Evolutionary conservation across 2,113 vertebrate species (phyloP).

Genomic region (Rhombomys opimus): DNA sequence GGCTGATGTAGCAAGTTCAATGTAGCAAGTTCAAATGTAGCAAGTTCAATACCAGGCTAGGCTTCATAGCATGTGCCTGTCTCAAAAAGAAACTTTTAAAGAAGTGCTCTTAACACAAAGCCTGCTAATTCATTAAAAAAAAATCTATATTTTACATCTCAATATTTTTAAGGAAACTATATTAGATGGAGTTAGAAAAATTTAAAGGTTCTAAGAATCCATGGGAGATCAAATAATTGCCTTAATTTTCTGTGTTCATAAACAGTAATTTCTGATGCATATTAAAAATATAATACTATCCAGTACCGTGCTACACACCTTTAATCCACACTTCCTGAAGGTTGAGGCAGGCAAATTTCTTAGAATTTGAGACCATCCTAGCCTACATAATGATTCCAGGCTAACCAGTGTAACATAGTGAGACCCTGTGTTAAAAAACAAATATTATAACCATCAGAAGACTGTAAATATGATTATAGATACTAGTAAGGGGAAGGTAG

Average conservation of each 20-base stretch:
- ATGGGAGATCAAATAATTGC: not conserved
- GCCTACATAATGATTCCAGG: not conserved
- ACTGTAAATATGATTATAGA: slow-evolving; percentile 17
- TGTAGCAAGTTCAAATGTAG: not conserved
- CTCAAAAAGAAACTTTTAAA: not conserved
- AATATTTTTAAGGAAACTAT: not conserved
- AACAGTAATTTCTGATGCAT: not conserved
- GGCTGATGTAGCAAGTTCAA: not conserved
- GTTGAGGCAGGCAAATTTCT: not conserved
- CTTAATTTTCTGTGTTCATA: not conserved
- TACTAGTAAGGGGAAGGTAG: not conserved
- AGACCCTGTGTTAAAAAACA: not conserved
- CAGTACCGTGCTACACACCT: not conserved
- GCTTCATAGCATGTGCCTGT: not conserved
- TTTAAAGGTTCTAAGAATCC: not conserved
- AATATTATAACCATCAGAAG: not conserved
- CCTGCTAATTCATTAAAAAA: no score
- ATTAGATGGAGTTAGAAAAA: not conserved
- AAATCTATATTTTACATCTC: not conserved
- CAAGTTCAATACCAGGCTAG: not conserved
- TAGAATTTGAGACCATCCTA: not conserved
- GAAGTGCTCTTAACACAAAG: not conserved
- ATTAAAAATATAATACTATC: slow-evolving; percentile 7
- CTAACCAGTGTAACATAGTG: not conserved
- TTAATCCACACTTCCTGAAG: not conserved